Evolutionary conservation across 2,113 vertebrate species (phyloP).

Genomic region (Varanus salvator): DNA sequence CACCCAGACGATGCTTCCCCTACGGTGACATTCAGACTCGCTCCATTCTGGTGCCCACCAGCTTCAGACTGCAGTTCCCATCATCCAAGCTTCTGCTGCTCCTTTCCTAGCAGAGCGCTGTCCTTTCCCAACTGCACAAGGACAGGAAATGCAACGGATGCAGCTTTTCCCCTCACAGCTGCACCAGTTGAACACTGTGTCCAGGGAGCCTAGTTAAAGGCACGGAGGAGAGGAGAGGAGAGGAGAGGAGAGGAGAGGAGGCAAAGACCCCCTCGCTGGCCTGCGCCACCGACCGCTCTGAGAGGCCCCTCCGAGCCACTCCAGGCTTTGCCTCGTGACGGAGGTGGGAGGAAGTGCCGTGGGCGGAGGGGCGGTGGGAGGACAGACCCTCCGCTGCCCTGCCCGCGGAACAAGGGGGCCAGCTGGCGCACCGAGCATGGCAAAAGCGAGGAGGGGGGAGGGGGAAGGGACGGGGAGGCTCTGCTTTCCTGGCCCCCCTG

Average conservation of each 20-base stretch:
- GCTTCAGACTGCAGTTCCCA: too few relatives aligned
- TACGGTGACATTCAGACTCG: background rate
- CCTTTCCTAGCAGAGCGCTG: background rate
- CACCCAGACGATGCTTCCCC: background rate
- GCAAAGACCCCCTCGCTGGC: too few relatives aligned
- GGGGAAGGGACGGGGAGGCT: too few relatives aligned
- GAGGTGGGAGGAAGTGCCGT: background rate
- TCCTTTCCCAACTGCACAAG: background rate
- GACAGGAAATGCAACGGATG: background rate
- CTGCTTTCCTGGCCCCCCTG: too few relatives aligned
- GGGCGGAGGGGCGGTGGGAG: too few relatives aligned
- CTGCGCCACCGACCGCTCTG: too few relatives aligned
- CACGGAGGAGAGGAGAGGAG: background rate
- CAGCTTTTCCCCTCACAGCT: background rate
- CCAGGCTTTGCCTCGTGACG: background rate
- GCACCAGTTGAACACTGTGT: background rate
- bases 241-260: background rate
- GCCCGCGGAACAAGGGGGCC: background rate
- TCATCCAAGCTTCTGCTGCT: background rate
- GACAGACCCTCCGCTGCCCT: background rate
- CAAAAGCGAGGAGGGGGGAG: background rate
- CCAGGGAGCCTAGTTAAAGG: background rate
- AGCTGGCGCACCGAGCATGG: background rate
- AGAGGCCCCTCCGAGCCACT: background rate
- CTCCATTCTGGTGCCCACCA: too few relatives aligned